Evolutionary conservation across 2,113 vertebrate genomes (phyloP), one percentile per base, ranked within the genome.

Genomic region (Cebus imitator): DNA sequence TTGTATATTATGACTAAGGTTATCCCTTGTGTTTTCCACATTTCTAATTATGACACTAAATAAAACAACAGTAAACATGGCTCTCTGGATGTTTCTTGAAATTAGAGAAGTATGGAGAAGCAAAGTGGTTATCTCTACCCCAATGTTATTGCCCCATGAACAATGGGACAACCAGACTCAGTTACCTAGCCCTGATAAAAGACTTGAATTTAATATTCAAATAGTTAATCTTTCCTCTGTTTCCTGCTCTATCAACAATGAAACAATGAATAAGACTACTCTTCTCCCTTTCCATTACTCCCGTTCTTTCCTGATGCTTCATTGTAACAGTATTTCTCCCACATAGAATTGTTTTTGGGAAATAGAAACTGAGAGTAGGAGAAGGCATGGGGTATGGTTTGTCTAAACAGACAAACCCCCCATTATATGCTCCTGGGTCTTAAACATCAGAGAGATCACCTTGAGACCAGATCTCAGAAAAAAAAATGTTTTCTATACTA

Each of bases 41-140:
- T 79, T 75, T 61, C 81, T 89, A 87, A 86, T 30, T 75, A 73
- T 52, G 43, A 32, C 37, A 13, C 40, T 90, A 85, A 97, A 95
- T 90, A 97, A 98, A 96, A 66, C 5, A 50, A 76, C 2, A 87
- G 27, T 21, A 48, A 97, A 37, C 2, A 3, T 68, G 64, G 20
- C 32, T 85, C 30, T 76, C 64, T 87, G 61, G 23, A 21, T 95
- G 23, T 45, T 70, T 95, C 9, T 58, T 80, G 57, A 90, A 66
- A 6, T n/a, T 45, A n/a, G 48, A 61, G 43, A 66, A 40, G 21
- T 30, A 2, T 2, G 13, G 35, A 68, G 21, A 45, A n/a, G 43
- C 30, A 18, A 75, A 50, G 1, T 48, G 6, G 17, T 37, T 58
- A 40, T 5, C 14, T 88, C 10, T 37, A 5, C 7, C 25, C n/a